A percentile compares a stretch with the other conserved stretches of the same genome.
These are phyloP conservation scores for Dasyprocta punctata DNA, from an alignment of 2,113 vertebrate species.

Conservation along the genomic window DNA sequence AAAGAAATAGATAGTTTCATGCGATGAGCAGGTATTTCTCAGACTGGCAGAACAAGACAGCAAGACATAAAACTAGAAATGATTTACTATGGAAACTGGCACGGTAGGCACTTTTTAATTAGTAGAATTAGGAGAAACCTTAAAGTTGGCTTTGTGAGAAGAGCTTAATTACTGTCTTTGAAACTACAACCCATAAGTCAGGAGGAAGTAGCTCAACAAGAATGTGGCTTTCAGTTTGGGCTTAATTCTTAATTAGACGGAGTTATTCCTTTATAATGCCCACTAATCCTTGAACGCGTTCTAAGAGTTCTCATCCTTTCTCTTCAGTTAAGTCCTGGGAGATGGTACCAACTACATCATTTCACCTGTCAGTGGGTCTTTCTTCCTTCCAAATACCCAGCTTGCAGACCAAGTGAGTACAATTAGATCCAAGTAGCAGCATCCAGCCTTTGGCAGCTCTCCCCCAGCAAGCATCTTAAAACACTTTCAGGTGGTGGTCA, in stretches of 20 bases:
- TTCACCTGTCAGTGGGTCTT: background rate
- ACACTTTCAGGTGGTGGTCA: background rate
- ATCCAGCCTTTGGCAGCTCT: background rate
- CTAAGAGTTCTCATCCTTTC: background rate
- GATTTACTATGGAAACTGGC: conserved; percentile 55
- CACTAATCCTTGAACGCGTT: background rate
- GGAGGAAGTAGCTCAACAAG: conserved; percentile 27
- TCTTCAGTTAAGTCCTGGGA: background rate
- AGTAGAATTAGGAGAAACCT: conserved; percentile 59
- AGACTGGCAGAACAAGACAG: background rate
- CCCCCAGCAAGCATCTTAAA: conserved; percentile 19
- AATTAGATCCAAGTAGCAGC: background rate
- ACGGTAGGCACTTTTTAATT: conserved; percentile 47
- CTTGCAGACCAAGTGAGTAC: background rate
- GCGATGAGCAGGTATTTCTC: conserved; percentile 38
- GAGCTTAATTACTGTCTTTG: conserved; percentile 63
- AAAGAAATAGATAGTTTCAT: conserved; percentile 15
- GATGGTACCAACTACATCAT: background rate
- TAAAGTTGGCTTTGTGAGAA: conserved; percentile 60
- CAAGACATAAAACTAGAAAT: background rate
- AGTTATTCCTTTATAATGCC: background rate
- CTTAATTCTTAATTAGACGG: background rate
- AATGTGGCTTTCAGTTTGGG: background rate
- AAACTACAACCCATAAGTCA: conserved; percentile 56
- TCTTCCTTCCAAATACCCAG: conserved; percentile 14